Conservation (phyloP, 1,140 invertebrate species). For the Drosophila ambigua region DNA sequence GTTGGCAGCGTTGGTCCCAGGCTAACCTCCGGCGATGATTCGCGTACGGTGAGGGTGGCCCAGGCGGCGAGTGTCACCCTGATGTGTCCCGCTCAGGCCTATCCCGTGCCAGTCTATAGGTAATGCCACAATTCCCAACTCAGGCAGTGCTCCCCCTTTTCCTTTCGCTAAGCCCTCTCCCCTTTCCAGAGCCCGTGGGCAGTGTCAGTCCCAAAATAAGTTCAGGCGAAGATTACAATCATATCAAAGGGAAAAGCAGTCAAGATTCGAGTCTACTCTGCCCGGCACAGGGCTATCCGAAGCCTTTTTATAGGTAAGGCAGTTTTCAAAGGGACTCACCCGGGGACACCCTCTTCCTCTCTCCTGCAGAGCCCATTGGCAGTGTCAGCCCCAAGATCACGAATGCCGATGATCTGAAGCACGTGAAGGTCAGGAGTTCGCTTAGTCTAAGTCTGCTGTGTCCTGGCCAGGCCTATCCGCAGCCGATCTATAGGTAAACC, state of each 20-base stretch:
- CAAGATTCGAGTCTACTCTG: slow-evolving; percentile 86
- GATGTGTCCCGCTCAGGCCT: slow-evolving; percentile 88
- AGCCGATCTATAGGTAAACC: slow-evolving; percentile 86
- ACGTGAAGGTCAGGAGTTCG: slow-evolving; percentile 82
- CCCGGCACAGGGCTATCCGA: slow-evolving; percentile 88
- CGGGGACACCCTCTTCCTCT: no score
- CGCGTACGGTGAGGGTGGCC: slow-evolving; percentile 84
- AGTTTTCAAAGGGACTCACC: not conserved
- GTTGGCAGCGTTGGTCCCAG: slow-evolving; percentile 87
- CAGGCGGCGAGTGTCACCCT: slow-evolving; percentile 84
- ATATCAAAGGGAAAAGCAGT: slow-evolving; percentile 67
- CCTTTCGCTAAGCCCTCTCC: not conserved
- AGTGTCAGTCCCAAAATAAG: slow-evolving; percentile 84
- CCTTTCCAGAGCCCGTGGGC: slow-evolving; percentile 83
- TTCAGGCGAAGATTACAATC: slow-evolving; percentile 73
- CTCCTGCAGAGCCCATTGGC: slow-evolving; percentile 83
- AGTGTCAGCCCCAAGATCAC: slow-evolving; percentile 87
- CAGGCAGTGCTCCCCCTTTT: slow-evolving; percentile 46
- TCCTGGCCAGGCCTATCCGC: slow-evolving; percentile 90
- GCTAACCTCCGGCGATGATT: slow-evolving; percentile 84
- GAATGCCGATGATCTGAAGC: slow-evolving; percentile 84
- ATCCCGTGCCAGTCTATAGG: slow-evolving; percentile 88
- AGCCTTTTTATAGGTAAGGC: slow-evolving; percentile 86
- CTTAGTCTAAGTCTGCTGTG: slow-evolving; percentile 86
- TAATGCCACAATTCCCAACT: slow-evolving; percentile 74